Evolutionary conservation across 2,113 vertebrate species (phyloP), one percentile per base, ranked within the genome.

Genomic region (Equus quagga): DNA sequence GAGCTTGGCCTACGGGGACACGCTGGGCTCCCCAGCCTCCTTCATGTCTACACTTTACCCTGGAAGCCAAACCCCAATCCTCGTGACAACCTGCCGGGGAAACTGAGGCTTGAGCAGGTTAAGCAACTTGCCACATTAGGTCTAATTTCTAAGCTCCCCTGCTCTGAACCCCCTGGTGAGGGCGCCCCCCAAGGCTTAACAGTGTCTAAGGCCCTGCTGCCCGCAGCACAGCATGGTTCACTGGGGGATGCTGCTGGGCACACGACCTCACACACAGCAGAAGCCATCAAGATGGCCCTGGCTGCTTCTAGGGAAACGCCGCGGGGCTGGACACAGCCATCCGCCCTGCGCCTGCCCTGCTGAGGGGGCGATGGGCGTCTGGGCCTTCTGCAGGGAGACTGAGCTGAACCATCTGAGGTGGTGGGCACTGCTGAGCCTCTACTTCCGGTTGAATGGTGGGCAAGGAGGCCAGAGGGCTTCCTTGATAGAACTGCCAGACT

Each of bases 181-280:
- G 62, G 12, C 1, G 5, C 28, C 36, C 21, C 69, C 60, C 6
- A 41, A 69, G 28, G 46, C 88, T 72, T 54, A 31, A 36, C 49
- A 8, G 4, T 28, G 36, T 23, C 54, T 11, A 7, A 54, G 26
- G n/a, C 4, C 23, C 31, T 11, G 1, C 1, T 17, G 11, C 10
- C 67, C 36, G 21, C 12, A 21, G 17, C 60, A 73, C 3, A 51
- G 73, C 26, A 3, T 0, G 2, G 80, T 11, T 11, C n/a, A 2
- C 36, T 31, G 5, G 62, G 26, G 5, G 56, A 24, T 7, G 54
- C 67, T 23, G 17, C 49, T 10, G 14, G 4, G 60, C 31, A 13
- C 12, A 13, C 0, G 1, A 23, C 44, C 33, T 23, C 23, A 12
- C 0, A 1, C 9, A 9, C 56, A 3, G 18, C 1, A 14, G 41